Evolutionary conservation across 2,113 vertebrate genomes (phyloP), one percentile per base, ranked within the genome.

Genomic region (Lagopus muta): DNA sequence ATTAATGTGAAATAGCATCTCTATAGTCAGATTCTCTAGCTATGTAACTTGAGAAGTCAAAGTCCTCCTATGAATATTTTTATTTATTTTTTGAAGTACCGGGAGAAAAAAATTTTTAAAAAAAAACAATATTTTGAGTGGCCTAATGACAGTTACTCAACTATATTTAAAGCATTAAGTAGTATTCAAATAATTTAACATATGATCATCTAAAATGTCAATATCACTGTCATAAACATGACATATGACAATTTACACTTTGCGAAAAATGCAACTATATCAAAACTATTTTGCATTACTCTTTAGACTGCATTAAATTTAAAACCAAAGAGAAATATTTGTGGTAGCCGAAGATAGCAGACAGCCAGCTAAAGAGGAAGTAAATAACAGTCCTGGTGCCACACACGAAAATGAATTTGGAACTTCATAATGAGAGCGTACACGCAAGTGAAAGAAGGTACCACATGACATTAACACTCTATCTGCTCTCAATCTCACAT

Each of bases 371-470:
- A 5, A 1, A 1, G 4, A 7, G 24, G 17, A 77, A 74, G 54
- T 8, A 74, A 86, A 18, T 58, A 74, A 15, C 20, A 67, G 5
- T 9, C 13, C 38, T 45, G 9, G 3, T 82, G 16, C 7, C 21
- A 64, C 21, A 38, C 4, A 30, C 8, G 22, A 64, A 81, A 55
- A 57, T 3, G 0, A 64, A 64, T 72, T 40, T 20, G 27, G 42
- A 82, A 55, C 14, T 62, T 34, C 0, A 4, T 3, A 13, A 4
- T 32, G 21, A 57, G 14, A 50, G 4, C 10, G 3, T 34, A 1
- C 25, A 6, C n/a, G n/a, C 8, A 70, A 42, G 2, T 27, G 8
- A 84, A 81, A 60, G 21, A 71, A 50, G 30, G 5, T 21, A 27
- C 2, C 22, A 20, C 11, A 5, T 22, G 24, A 6, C 43, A 19